Percentiles rank a stretch among this genome's conserved stretches.
Evolutionary conservation across 1,140 invertebrate species (phyloP).

Genomic region (Physella acuta): DNA sequence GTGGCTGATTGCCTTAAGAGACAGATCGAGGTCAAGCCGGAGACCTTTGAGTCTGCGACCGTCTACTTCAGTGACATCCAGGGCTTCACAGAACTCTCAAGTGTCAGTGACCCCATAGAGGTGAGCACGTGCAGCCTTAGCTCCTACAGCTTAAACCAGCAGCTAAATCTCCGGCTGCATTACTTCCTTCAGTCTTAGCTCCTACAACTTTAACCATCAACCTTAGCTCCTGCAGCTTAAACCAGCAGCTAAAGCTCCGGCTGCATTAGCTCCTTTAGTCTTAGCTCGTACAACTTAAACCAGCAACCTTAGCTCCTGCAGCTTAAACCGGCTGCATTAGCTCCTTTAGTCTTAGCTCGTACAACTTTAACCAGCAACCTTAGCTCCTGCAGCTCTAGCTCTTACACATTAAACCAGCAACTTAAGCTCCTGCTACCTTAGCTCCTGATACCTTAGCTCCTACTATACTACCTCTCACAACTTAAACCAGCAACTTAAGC

Average conservation of each 20-base stretch:
- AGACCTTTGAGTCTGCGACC: constrained; percentile 20
- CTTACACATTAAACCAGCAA: too few relatives aligned
- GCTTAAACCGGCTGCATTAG: too few relatives aligned
- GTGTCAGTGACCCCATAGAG: constrained; percentile 77
- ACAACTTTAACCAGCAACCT: too few relatives aligned
- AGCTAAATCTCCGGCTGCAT: not conserved
- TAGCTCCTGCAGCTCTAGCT: too few relatives aligned
- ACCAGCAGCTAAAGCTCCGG: not conserved
- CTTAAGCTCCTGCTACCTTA: too few relatives aligned
- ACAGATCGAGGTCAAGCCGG: constrained; percentile 24
- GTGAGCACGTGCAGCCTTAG: too few relatives aligned
- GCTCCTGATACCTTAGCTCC: too few relatives aligned
- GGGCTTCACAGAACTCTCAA: constrained; percentile 74
- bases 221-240: not conserved
- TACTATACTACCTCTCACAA: too few relatives aligned
- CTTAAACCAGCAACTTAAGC: too few relatives aligned
- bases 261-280: not conserved
- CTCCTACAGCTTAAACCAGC: too few relatives aligned
- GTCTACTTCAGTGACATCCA: constrained; percentile 77
- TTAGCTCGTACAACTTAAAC: not conserved
- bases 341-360: too few relatives aligned
- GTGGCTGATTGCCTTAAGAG: constrained; percentile 19
- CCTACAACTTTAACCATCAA: not conserved
- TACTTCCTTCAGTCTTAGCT: not conserved
- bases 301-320: too few relatives aligned